Evolutionary conservation across 2,113 vertebrate species (phyloP), one percentile per base, ranked within the genome.

Genomic region (Setophaga coronata): DNA sequence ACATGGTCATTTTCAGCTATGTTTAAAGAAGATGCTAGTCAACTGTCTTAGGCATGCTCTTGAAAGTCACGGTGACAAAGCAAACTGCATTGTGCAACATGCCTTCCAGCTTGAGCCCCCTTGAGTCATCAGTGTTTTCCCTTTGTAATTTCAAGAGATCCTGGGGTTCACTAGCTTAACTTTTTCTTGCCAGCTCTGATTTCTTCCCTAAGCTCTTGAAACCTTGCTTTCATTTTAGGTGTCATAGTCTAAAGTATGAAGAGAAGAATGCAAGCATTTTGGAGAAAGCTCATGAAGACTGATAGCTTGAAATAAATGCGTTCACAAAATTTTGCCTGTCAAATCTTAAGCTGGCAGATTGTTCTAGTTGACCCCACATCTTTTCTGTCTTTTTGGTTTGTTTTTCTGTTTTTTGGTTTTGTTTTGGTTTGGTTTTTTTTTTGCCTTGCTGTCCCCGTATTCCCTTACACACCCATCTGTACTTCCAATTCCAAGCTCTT

Each of bases 21-120:
- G 4, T 69, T 74, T 70, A 73, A 66, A 94, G 67, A 43, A 93
- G 88, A 62, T 77, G 45, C 69, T 90, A 85, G 64, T 81, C 82
- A 70, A 51, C 26, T 53, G 51, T 97, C 40, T 69, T 81, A 88
- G 95, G 69, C 79, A 94, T 89, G 71, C 70, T 95, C 36, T 84
- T 85, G 24, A 94, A 94, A 95, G 71, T 89, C 79, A 56, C 2
- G 56, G 78, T 96, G 96, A 94, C 89, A 94, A 93, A 90, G 47
- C 64, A 97, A 95, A 93, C 78, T 82, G 71, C 94, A 82, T 86
- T 90, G 84, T 97, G 67, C 91, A 93, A 84, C 76, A 82, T 92
- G 83, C 93, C 95, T 97, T 98, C 97, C 97, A 98, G 94, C 93
- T 97, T 98, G 97, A 98, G 98, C 93, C 95, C 96, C 97, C 97